A percentile compares a stretch with the other conserved stretches of the same genome.
Conservation (phyloP, 2,797 vertebrate genomes). For the Pyrocephalus nanus region DNA sequence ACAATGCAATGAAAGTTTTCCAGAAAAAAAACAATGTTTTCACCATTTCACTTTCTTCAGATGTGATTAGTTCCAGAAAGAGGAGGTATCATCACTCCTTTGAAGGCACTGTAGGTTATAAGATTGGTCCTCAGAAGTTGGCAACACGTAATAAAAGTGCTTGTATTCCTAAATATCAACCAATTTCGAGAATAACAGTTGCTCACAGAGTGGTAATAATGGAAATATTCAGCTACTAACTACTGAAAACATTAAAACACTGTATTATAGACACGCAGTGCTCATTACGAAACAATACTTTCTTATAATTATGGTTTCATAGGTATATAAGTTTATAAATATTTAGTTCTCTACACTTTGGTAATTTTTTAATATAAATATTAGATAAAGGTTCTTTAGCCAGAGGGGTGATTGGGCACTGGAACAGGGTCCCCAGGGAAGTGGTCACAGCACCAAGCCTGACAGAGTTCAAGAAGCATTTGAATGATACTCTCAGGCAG, state of each 20-base stretch:
- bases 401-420: neutral
- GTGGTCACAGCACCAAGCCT: neutral
- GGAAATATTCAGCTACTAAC: slow-evolving; percentile 69
- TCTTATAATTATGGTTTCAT: slow-evolving; percentile 67
- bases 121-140: slow-evolving; percentile 67
- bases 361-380: neutral
- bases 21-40: slow-evolving; percentile 59
- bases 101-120: slow-evolving; percentile 61
- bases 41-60: slow-evolving; percentile 67
- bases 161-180: slow-evolving; percentile 77
- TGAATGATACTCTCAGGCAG: neutral
- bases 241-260: slow-evolving; percentile 55
- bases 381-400: neutral
- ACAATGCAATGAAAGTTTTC: slow-evolving; percentile 54
- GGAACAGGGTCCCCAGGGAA: neutral
- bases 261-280: slow-evolving; percentile 30
- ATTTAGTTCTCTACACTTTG: slow-evolving; percentile 54
- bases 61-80: slow-evolving; percentile 74
- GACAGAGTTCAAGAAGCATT: neutral
- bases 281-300: slow-evolving; percentile 44
- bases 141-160: slow-evolving; percentile 71
- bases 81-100: slow-evolving; percentile 74
- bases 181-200: slow-evolving; percentile 72
- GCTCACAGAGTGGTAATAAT: slow-evolving; percentile 67
- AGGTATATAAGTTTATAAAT: slow-evolving; percentile 60